These are phyloP conservation scores for Lycaon pictus DNA, from an alignment of 2,113 vertebrate species.

Conservation along the genomic window DNA sequence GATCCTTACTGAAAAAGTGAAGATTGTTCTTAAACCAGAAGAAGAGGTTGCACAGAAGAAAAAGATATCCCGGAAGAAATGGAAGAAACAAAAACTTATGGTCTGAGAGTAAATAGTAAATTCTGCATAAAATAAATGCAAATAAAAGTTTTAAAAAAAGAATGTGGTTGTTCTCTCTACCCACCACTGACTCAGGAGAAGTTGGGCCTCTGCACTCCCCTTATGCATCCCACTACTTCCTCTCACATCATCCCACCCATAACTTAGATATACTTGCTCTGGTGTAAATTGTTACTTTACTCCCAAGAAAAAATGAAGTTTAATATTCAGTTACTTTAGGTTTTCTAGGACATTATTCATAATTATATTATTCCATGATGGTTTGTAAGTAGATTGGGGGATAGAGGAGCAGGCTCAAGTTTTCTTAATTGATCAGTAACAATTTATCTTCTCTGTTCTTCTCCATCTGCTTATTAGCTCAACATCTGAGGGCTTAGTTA, in stretches of 20 bases:
- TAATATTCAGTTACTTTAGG: constrained; percentile 47
- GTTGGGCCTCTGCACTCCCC: not conserved
- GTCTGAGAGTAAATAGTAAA: not conserved
- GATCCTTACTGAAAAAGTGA: not conserved
- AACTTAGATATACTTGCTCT: constrained; percentile 46
- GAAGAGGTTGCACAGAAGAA: not conserved
- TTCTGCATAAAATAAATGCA: not conserved
- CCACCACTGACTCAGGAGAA: not conserved
- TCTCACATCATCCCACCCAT: not conserved
- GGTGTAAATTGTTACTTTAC: constrained; percentile 33
- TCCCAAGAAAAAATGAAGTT: not conserved
- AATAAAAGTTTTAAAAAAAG: not conserved
- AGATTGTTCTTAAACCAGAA: not conserved
- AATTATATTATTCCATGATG: not conserved
- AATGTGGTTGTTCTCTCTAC: constrained; percentile 28
- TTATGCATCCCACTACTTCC: not conserved
- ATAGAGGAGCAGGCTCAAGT: not conserved
- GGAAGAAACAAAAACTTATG: not conserved
- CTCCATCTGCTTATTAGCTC: constrained; percentile 14
- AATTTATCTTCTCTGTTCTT: constrained; percentile 37
- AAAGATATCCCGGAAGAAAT: not conserved
- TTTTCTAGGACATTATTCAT: constrained; percentile 47
- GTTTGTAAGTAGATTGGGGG: not conserved
- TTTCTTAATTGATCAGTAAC: constrained; percentile 21
- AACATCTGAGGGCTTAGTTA: not conserved